A percentile compares a stretch with the other conserved stretches of the same genome.
phyloP scores from a whole-genome alignment of 2,888 invertebrate species.

The Celastrina argiolus region DNA sequence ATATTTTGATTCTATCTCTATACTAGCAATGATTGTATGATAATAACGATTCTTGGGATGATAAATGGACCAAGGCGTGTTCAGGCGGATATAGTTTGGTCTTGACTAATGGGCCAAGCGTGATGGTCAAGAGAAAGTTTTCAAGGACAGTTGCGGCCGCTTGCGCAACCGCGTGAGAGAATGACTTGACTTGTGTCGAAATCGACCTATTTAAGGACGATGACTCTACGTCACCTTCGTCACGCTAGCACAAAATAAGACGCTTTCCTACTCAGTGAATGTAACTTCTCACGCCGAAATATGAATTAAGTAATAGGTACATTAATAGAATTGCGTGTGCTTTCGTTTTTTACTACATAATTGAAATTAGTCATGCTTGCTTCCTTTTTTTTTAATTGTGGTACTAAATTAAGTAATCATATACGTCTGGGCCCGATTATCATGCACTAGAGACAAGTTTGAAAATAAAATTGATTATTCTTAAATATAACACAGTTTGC shows the following conservation, averaged over 20 bases:
- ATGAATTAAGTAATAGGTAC: background rate
- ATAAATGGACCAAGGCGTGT: background rate
- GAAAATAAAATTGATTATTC: no score
- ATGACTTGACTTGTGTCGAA: slow-evolving; percentile 51
- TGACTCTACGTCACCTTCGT: slow-evolving; percentile 48
- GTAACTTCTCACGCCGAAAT: background rate
- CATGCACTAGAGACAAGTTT: no score
- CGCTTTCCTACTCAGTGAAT: background rate
- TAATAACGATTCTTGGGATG: background rate
- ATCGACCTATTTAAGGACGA: slow-evolving; percentile 60
- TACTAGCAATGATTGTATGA: background rate
- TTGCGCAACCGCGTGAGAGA: slow-evolving; percentile 58
- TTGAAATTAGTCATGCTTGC: background rate
- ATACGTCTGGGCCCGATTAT: no score
- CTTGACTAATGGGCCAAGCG: background rate
- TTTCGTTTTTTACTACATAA: background rate
- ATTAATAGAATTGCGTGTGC: slow-evolving; percentile 2
- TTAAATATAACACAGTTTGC: no score
- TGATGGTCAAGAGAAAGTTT: slow-evolving; percentile 59
- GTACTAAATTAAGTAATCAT: background rate
- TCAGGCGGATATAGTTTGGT: slow-evolving; percentile 7
- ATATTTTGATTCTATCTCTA: background rate
- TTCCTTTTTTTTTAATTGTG: background rate
- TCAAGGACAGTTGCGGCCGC: slow-evolving; percentile 68
- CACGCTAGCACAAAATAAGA: background rate